Evolutionary conservation across 2,113 vertebrate genomes (phyloP).

Genomic region (Pseudorectes ferrugineus): DNA sequence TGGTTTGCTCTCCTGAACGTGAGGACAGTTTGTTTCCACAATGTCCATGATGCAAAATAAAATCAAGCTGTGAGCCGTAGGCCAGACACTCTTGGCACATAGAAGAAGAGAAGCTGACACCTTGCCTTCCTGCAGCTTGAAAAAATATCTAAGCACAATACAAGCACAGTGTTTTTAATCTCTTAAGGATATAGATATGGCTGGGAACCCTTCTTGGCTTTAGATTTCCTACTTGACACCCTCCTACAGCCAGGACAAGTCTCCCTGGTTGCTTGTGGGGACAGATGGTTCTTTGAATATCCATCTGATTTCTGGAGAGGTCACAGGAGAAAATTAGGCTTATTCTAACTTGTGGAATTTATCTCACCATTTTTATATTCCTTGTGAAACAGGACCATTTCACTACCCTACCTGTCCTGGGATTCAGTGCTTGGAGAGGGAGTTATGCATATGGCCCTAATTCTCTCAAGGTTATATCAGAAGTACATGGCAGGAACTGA

Average conservation of each 20-base stretch:
- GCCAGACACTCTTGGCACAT: background rate
- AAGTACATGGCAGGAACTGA: background rate
- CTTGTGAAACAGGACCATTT: background rate
- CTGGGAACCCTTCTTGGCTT: background rate
- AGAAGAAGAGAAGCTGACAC: background rate
- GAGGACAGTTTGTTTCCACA: background rate
- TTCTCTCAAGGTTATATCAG: background rate
- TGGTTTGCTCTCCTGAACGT: background rate
- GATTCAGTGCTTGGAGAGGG: background rate
- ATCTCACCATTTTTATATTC: background rate
- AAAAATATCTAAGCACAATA: background rate
- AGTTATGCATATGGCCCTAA: background rate
- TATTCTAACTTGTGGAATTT: background rate
- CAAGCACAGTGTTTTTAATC: background rate
- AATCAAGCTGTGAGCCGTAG: background rate
- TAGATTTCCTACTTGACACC: background rate
- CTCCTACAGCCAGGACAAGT: background rate
- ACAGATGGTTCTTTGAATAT: background rate
- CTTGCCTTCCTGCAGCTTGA: background rate
- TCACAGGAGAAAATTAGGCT: background rate
- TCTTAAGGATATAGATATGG: background rate
- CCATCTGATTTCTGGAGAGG: background rate
- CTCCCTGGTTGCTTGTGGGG: background rate
- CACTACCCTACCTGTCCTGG: background rate
- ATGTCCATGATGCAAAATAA: background rate